These are phyloP conservation scores for Heliconius eleuchia DNA, from an alignment of 1,140 invertebrate species.

Conservation along the genomic window DNA sequence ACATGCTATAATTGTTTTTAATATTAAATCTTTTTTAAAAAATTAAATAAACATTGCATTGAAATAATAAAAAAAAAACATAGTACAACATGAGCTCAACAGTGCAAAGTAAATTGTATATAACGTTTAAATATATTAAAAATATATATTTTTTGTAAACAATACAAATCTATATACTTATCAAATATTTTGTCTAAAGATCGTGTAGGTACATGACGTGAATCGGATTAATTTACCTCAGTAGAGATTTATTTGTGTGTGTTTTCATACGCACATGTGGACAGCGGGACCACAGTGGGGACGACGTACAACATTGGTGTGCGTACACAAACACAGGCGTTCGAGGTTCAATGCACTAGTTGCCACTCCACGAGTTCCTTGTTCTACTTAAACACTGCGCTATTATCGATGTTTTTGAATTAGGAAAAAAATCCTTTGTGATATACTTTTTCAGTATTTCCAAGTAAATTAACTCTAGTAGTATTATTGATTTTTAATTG, in stretches of 20 bases:
- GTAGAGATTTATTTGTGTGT: slow-evolving; percentile 44
- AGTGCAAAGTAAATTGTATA: background rate
- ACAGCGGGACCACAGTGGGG: slow-evolving; percentile 24
- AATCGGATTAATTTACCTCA: slow-evolving; percentile 70
- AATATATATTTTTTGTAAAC: background rate
- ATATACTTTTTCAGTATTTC: background rate
- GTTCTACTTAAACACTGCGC: slow-evolving; percentile 79
- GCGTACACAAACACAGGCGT: slow-evolving; percentile 46
- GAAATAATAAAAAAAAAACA: too few species aligned
- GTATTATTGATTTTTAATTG: too few species aligned
- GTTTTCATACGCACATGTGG: slow-evolving; percentile 38
- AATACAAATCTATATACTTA: background rate
- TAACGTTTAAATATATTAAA: background rate
- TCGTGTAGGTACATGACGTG: slow-evolving; percentile 45
- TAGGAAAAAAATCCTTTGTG: slow-evolving; percentile 37
- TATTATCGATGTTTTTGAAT: slow-evolving; percentile 74
- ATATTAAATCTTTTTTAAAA: too few species aligned
- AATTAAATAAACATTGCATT: too few species aligned
- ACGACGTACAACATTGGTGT: slow-evolving; percentile 32
- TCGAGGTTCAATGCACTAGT: slow-evolving; percentile 76
- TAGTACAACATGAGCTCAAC: too few species aligned
- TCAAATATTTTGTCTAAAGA: slow-evolving; percentile 35
- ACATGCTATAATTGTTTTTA: background rate
- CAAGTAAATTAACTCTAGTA: too few species aligned
- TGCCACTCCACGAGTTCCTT: slow-evolving; percentile 78